These are phyloP conservation scores for Oceanodroma leucorhoa DNA, from an alignment of 2,797 vertebrate species.

Conservation along the genomic window DNA sequence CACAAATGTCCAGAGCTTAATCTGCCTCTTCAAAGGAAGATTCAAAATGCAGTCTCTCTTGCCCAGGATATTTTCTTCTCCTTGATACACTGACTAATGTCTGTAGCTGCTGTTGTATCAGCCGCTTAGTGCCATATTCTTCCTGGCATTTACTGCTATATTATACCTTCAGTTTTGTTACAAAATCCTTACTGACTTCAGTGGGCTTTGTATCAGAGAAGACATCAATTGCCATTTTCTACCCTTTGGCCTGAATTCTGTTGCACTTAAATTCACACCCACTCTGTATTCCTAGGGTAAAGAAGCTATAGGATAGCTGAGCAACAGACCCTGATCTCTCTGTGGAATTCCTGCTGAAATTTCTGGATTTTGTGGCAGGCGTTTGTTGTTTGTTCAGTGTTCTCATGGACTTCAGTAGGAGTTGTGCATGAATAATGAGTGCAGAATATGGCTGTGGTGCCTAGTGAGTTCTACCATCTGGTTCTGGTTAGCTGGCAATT, in stretches of 20 bases:
- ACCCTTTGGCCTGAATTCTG: background rate
- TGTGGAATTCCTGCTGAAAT: background rate
- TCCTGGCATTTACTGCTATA: background rate
- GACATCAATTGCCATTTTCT: background rate
- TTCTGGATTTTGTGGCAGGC: background rate
- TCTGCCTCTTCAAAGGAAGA: background rate
- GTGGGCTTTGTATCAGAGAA: background rate
- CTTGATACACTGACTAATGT: background rate
- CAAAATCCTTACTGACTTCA: background rate
- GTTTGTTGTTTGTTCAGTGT: background rate
- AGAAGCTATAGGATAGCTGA: background rate
- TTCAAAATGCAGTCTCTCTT: background rate
- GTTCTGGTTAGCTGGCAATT: background rate
- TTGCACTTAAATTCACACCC: background rate
- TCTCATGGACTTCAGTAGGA: background rate
- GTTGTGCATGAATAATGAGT: rapidly evolving
- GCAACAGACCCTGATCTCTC: background rate
- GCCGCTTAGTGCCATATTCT: background rate
- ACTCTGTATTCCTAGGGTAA: rapidly evolving
- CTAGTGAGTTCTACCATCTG: background rate
- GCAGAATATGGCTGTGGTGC: background rate
- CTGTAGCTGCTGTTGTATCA: background rate
- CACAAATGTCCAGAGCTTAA: background rate
- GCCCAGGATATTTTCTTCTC: background rate
- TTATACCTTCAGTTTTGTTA: background rate